Evolutionary conservation across 2,113 vertebrate genomes (phyloP), one percentile per base, ranked within the genome.

Genomic region (Melanostigma gelatinosum): DNA sequence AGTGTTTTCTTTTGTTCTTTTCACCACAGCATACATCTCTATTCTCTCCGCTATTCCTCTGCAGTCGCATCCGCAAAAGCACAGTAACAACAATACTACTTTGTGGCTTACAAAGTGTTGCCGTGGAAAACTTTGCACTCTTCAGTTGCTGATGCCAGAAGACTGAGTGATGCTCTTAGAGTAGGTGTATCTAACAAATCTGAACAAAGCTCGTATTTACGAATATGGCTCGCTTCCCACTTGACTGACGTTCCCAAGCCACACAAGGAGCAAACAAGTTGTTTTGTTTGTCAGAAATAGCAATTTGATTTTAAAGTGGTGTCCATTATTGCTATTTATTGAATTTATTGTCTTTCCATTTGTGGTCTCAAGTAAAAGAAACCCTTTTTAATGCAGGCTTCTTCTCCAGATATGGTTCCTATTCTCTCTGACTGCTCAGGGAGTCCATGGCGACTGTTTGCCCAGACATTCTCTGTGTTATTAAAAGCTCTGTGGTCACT

Each of bases 391-490:
- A 62, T 85, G 61, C 40, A 57, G 68, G 55, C 72, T 61, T 77
- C 24, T 68, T 42, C 48, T 27, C 80, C 44, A 72, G 75, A 77
- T 83, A 70, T 52, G 77, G 55, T 68, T 88, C 52, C 32, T 76
- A 55, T 75, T 79, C 63, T 40, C 34, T 83, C 24, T 20, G 79
- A 36, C 73, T 71, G 78, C 75, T 71, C 15, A 10, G 79, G 75
- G 80, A 89, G 85, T 73, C 82, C 82, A 83, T 89, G 83, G 87
- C 83, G 91, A 90, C 88, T 88, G 79, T 91, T 88, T 87, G 80
- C 80, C 81, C 79, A 89, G 84, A 91, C 91, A 89, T 86, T 91
- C 86, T 85, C 86, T 32, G 50, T 83, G 79, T 91, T 93, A 91
- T 91, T 93, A 91, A 93, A 89, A 89, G 84, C 86, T 78, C 84